phyloP scores from a whole-genome alignment of 2,797 vertebrate species.

The Linurgus olivaceus region DNA sequence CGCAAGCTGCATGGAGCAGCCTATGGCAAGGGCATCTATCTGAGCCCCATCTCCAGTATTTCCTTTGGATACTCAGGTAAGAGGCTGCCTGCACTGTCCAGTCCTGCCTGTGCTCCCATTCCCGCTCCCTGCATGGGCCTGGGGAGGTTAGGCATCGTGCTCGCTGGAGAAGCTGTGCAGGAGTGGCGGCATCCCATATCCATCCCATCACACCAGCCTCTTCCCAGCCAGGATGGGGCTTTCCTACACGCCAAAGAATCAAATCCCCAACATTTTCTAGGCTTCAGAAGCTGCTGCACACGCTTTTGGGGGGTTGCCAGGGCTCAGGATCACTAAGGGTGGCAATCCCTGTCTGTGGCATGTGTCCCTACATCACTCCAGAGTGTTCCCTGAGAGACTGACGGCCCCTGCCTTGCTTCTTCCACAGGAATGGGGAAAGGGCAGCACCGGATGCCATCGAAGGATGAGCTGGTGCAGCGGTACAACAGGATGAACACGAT shows the following conservation, averaged over 20 bases:
- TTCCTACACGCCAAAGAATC: accelerated
- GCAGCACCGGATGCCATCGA: conserved; percentile 98
- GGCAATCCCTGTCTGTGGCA: neutral
- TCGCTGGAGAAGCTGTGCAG: accelerated
- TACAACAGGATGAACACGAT: conserved; percentile 99
- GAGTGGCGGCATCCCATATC: neutral
- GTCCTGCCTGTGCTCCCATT: neutral
- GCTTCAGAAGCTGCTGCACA: accelerated
- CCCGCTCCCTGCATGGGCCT: neutral
- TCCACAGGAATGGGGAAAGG: conserved; percentile 94
- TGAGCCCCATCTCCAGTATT: conserved; percentile 99
- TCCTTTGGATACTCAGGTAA: conserved; percentile 99
- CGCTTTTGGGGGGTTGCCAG: neutral
- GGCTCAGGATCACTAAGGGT: neutral
- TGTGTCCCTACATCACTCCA: accelerated
- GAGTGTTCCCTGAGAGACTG: neutral
- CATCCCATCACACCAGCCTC: neutral
- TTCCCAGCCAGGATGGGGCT: neutral
- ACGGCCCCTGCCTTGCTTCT: accelerated
- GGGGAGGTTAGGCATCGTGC: accelerated
- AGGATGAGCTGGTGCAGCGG: conserved; percentile 96
- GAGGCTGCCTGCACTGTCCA: conserved; percentile 43
- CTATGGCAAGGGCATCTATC: conserved; percentile 99
- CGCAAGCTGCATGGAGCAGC: conserved; percentile 99
- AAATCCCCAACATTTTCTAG: accelerated